These are phyloP conservation scores for Intellagama lesueurii DNA, from an alignment of 2,797 vertebrate species.

Conservation along the genomic window DNA sequence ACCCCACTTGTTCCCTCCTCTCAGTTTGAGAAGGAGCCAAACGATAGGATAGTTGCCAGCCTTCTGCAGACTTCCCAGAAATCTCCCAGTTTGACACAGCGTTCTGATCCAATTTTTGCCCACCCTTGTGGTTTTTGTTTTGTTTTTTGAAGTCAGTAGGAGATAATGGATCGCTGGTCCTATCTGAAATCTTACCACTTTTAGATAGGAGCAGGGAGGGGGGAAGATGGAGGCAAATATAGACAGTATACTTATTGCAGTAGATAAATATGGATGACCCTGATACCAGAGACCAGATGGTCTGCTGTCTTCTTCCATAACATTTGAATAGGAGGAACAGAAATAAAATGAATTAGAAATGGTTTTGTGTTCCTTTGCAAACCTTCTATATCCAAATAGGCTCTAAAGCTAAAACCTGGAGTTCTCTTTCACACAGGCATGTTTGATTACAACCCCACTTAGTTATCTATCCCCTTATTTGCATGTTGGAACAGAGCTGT, in stretches of 20 bases:
- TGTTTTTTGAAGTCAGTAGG: no score
- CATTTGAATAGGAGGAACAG: neutral
- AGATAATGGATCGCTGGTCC: neutral
- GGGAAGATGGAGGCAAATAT: neutral
- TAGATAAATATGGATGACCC: neutral
- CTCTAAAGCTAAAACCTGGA: neutral
- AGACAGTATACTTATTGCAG: neutral
- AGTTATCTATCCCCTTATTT: constrained; percentile 32
- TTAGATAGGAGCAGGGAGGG: neutral
- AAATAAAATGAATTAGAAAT: neutral
- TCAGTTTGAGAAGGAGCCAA: no score
- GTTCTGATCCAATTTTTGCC: no score
- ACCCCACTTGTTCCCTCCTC: no score
- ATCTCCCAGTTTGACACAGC: no score
- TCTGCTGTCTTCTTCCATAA: neutral
- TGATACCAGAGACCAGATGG: neutral
- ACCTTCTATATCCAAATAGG: neutral
- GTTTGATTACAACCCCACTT: constrained; percentile 36
- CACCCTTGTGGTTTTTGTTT: no score
- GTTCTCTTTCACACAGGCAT: neutral
- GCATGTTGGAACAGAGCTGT: accelerated
- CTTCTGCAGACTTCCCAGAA: neutral
- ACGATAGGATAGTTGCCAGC: neutral
- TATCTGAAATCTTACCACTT: neutral
- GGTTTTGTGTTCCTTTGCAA: neutral